Base-by-base conservation (phyloP, 1,140 invertebrate genomes). In the Bicyclus anynana region DNA sequence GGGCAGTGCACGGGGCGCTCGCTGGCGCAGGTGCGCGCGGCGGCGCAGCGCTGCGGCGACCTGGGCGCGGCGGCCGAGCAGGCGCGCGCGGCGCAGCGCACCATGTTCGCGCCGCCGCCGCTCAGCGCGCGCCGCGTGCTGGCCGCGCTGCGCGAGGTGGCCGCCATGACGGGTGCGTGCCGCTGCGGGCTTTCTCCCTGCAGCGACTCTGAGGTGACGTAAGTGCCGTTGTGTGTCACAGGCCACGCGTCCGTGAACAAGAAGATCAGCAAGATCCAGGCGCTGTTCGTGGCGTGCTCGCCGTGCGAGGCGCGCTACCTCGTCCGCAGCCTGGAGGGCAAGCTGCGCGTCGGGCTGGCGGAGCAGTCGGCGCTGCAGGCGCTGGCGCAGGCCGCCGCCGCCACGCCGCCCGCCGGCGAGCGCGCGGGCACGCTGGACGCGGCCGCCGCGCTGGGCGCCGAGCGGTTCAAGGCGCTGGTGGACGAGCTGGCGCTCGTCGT, bases 361-460 rank as follows among this genome's bases (percentile, higher is more conserved):
- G 98, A 99, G 78, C 97, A 99, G 87, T 99, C 97, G 10, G 93
- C 99, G 17, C 89, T 99, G 12, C 94, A 95, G 80, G 98, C 98
- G 10, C 78, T 99, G 37, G 96, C 97, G 10, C 91, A 96, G 73
- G 98, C 98, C 3, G 93, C 93, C 67, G 91, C 93, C 17, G 86
- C 91, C 50, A 94, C 94, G 4, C 94, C 94, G 16, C 93, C 93
- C 33, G 12, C 94, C 95, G 80, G 98, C 98, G 10, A 78, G 99
- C 33, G 96, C 96, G 9, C 92, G 96, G 73, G 98, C 98, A 3
- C 93, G 93, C 68, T 95, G 4, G 91, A 95, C 81, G 87, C 89
- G 4, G 91, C 93, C 16, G 85, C 91, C 48, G 90, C 91, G 58
- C 78, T 93, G 62, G 87, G 89, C 13, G 68, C 89, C n/a, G 96